These are phyloP conservation scores for Taenioides sp. DNA, from an alignment of 2,797 vertebrate species.

Conservation along the genomic window DNA sequence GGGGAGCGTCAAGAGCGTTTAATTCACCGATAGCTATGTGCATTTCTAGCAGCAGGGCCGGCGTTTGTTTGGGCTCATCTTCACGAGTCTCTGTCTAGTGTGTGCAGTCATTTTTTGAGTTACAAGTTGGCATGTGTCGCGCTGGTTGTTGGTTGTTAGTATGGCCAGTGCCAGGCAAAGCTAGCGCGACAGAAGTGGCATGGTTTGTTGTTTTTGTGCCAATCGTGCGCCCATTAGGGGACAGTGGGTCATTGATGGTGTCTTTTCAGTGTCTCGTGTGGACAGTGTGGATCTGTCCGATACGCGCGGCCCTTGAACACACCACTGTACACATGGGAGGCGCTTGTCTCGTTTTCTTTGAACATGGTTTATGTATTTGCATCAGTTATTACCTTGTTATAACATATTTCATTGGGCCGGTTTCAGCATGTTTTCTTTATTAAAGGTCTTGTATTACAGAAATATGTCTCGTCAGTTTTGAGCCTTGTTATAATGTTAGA, in stretches of 20 bases:
- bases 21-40: conserved; percentile 15
- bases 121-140: conserved; percentile 38
- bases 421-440: too few species aligned
- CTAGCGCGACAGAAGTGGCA: conserved; percentile 37
- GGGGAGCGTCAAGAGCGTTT: background rate
- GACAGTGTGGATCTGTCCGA: conserved; percentile 66
- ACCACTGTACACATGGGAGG: conserved; percentile 60
- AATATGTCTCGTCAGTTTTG: too few species aligned
- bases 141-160: conserved; percentile 58
- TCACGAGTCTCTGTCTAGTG: conserved; percentile 44
- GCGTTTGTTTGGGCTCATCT: conserved; percentile 48
- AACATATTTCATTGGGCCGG: too few species aligned
- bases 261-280: conserved; percentile 58
- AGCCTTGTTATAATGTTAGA: too few species aligned
- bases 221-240: conserved; percentile 46
- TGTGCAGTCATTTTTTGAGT: conserved; percentile 34
- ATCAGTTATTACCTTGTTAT: too few species aligned
- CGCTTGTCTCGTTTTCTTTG: conserved; percentile 47
- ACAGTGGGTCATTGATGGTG: conserved; percentile 77
- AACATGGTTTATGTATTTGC: too few species aligned
- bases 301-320: conserved; percentile 49
- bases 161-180: conserved; percentile 47
- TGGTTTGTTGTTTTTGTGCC: conserved; percentile 52
- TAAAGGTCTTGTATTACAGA: too few species aligned
- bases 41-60: conserved; percentile 27